phyloP scores from a whole-genome alignment of 2,113 vertebrate species.

The Alethe castanea region DNA sequence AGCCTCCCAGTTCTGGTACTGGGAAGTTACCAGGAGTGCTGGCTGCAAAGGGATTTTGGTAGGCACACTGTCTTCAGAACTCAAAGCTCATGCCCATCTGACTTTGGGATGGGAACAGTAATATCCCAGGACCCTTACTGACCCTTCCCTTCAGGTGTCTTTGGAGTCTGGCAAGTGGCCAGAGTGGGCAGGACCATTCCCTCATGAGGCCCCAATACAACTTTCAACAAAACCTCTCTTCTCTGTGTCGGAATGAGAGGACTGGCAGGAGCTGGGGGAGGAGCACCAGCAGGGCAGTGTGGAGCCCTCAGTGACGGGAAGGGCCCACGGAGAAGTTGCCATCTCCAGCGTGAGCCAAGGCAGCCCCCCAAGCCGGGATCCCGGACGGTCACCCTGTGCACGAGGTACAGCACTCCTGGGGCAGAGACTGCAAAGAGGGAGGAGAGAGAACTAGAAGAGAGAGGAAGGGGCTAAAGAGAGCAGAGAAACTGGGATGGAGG shows the following conservation, averaged over 20 bases:
- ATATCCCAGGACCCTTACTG: not conserved
- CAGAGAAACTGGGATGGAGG: not conserved
- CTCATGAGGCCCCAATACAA: not conserved
- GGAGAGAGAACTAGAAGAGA: not conserved
- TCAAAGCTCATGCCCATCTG: not conserved
- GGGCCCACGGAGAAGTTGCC: not conserved
- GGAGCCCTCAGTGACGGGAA: not conserved
- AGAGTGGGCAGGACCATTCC: not conserved
- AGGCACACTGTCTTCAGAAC: not conserved
- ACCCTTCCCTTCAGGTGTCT: not conserved
- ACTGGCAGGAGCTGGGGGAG: not conserved
- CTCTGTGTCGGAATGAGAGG: not conserved
- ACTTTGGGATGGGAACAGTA: not conserved
- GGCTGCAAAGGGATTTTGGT: not conserved
- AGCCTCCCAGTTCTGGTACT: not conserved
- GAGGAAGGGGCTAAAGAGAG: not conserved
- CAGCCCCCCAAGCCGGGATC: not conserved
- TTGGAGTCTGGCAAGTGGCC: not conserved
- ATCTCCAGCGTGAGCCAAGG: not conserved
- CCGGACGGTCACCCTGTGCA: not conserved
- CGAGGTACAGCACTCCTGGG: not conserved
- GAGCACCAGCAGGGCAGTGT: not conserved
- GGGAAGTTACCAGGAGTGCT: not conserved
- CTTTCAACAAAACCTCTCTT: constrained; percentile 20
- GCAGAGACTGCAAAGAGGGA: not conserved